Evolutionary conservation across 2,888 invertebrate genomes (phyloP).

Genomic region (Epinotia bilunana): DNA sequence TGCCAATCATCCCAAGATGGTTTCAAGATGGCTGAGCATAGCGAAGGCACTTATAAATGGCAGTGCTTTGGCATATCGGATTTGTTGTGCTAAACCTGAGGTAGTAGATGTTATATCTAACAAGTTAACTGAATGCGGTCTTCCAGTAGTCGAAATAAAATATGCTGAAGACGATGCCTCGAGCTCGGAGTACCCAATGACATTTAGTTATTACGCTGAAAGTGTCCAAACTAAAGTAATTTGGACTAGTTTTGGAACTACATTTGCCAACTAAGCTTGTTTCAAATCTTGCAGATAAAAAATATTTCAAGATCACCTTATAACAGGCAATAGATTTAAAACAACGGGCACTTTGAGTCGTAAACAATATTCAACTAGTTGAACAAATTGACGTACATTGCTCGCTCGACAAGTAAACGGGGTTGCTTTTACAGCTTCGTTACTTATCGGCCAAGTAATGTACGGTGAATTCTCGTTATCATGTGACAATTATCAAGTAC

Average conservation of each 20-base stretch:
- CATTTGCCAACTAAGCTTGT: conserved; percentile 56
- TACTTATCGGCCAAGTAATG: too few species aligned
- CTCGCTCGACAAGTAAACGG: too few species aligned
- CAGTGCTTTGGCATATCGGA: conserved; percentile 1
- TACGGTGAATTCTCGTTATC: too few species aligned
- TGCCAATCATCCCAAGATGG: neutral
- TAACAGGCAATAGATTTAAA: too few species aligned
- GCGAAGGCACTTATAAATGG: conserved; percentile 34
- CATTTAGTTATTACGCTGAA: neutral
- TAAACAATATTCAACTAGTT: too few species aligned
- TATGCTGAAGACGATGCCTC: neutral
- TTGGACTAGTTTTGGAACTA: conserved; percentile 59
- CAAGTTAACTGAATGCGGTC: neutral
- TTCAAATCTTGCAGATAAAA: neutral
- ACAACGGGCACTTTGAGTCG: too few species aligned
- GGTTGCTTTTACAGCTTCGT: too few species aligned
- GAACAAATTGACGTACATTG: too few species aligned
- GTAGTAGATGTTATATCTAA: neutral
- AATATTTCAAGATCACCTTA: neutral
- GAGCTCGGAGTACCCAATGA: neutral
- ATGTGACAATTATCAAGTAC: too few species aligned
- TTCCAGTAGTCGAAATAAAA: neutral
- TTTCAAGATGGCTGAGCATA: conserved; percentile 17
- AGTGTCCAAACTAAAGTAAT: conserved; percentile 49
- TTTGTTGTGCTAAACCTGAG: neutral